phyloP scores from a whole-genome alignment of 2,888 invertebrate genomes.

The Helicoverpa assulta region DNA sequence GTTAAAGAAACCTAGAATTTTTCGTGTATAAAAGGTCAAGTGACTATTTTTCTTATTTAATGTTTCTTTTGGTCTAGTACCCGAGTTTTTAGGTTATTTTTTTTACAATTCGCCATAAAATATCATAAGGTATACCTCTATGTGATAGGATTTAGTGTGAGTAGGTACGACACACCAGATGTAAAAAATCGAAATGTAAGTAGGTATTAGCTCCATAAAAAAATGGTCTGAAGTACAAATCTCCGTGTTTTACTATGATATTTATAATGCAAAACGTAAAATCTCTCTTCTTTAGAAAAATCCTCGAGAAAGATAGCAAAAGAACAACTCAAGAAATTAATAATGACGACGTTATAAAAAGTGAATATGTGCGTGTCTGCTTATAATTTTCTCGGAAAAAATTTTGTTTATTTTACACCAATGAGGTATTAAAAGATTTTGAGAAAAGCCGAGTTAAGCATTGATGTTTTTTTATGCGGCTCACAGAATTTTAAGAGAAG shows the following conservation, averaged over 20 bases:
- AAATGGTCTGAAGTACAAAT: background rate
- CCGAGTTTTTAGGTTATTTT: background rate
- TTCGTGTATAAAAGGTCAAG: background rate
- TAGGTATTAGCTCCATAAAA: slow-evolving; percentile 4
- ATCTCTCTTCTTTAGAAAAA: slow-evolving; percentile 6
- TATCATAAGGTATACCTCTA: too few species aligned
- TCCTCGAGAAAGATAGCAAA: slow-evolving; percentile 24
- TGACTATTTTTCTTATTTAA: background rate
- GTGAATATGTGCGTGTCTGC: slow-evolving; percentile 47
- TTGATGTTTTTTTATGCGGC: background rate
- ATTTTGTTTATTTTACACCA: slow-evolving; percentile 26
- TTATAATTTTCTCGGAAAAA: slow-evolving; percentile 43
- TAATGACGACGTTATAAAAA: slow-evolving; percentile 41
- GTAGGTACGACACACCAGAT: too few species aligned
- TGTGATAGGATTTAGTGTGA: too few species aligned
- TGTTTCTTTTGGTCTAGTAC: background rate
- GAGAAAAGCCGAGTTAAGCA: background rate
- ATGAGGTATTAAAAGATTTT: slow-evolving; percentile 35
- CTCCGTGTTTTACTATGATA: slow-evolving; percentile 20
- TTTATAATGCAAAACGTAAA: slow-evolving; percentile 33
- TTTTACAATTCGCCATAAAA: too few species aligned
- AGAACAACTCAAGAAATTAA: slow-evolving; percentile 33
- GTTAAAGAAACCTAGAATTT: background rate
- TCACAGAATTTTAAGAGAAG: background rate
- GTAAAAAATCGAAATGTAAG: background rate